These are phyloP conservation scores for Gadopsis bispinosus DNA, from an alignment of 2,797 vertebrate species.

Conservation along the genomic window DNA sequence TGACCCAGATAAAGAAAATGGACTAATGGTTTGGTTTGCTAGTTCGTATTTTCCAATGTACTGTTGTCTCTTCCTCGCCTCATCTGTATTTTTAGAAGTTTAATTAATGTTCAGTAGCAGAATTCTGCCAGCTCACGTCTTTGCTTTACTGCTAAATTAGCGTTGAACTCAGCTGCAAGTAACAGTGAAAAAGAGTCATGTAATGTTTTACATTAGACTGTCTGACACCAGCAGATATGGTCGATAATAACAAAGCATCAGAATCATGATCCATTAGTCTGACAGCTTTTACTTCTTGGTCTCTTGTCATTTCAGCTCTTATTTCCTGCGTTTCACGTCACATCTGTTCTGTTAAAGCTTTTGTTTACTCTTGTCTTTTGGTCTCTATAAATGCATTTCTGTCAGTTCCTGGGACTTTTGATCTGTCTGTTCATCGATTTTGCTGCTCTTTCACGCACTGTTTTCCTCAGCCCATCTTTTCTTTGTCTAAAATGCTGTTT, in stretches of 20 bases:
- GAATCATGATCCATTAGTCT: conserved; percentile 35
- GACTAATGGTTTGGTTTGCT: conserved; percentile 3
- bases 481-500: conserved; percentile 6
- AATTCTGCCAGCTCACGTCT: conserved; percentile 2
- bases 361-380: not conserved
- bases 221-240: conserved; percentile 26
- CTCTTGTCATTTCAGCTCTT: conserved; percentile 27
- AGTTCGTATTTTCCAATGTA: conserved; percentile 3
- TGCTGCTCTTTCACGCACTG: not conserved
- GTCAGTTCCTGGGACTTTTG: conserved; percentile 23
- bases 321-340: not conserved
- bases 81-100: conserved; percentile 24
- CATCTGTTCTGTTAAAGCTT: conserved; percentile 29
- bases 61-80: not conserved
- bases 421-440: conserved; percentile 1
- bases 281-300: conserved; percentile 22
- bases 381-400: conserved; percentile 29
- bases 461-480: not conserved
- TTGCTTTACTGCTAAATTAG: conserved; percentile 18
- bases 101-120: conserved; percentile 38
- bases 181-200: conserved; percentile 10
- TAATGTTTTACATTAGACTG: conserved; percentile 17
- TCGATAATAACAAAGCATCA: conserved; percentile 31
- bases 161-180: conserved; percentile 38
- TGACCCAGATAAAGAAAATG: conserved; percentile 6